These are phyloP conservation scores for Sphaerophoria taeniata DNA, from an alignment of 2,888 invertebrate species.

Conservation along the genomic window DNA sequence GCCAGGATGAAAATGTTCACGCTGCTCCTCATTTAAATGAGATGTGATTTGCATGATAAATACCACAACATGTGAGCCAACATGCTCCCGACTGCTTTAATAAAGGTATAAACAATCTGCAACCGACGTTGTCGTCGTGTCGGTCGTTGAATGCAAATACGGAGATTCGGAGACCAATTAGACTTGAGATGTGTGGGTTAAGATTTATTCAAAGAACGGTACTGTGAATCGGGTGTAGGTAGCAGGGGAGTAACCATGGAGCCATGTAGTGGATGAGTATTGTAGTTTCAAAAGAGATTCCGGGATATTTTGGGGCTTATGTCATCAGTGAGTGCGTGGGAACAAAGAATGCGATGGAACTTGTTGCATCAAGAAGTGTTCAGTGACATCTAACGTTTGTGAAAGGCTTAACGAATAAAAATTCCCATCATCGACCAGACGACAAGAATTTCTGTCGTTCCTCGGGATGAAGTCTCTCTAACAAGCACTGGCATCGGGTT, in stretches of 20 bases:
- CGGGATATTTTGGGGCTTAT: conserved; percentile 46
- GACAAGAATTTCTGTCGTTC: conserved; percentile 24
- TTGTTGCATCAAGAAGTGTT: neutral
- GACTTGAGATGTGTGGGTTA: neutral
- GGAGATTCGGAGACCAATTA: neutral
- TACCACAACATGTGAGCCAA: conserved; percentile 73
- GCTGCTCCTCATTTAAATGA: conserved; percentile 75
- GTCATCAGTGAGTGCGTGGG: conserved; percentile 61
- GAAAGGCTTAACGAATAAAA: conserved; percentile 55
- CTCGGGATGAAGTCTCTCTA: conserved; percentile 28
- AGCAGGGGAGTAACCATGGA: neutral
- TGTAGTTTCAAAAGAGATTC: conserved; percentile 5
- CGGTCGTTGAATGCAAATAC: conserved; percentile 1
- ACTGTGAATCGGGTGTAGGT: neutral
- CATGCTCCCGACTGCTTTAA: conserved; percentile 40
- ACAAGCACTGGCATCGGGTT: conserved; percentile 40
- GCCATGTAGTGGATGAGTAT: neutral
- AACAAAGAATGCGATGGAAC: conserved; percentile 25
- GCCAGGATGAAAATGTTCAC: conserved; percentile 75
- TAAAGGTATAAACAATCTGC: neutral
- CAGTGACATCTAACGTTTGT: conserved; percentile 47
- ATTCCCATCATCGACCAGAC: conserved; percentile 29
- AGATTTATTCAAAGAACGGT: conserved; percentile 32
- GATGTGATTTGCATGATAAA: conserved; percentile 75
- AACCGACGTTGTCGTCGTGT: neutral